Evolutionary conservation across 2,797 vertebrate genomes (phyloP).

Genomic region (Smutsia temminckii): DNA sequence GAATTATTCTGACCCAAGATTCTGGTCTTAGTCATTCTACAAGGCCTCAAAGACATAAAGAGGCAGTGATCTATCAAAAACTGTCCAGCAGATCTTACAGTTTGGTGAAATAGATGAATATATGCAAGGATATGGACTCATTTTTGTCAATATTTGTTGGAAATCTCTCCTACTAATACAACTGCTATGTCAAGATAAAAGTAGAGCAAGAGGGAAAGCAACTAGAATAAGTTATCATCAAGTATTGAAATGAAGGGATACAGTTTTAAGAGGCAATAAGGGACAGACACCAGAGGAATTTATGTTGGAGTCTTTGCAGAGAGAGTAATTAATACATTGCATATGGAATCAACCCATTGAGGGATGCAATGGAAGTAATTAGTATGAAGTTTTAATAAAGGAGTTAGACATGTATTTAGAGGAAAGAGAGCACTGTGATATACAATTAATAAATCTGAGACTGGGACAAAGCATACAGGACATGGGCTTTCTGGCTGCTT

Average conservation of each 20-base stretch:
- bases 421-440: slow-evolving; percentile 75
- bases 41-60: not conserved
- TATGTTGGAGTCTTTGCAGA: slow-evolving; percentile 68
- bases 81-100: not conserved
- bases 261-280: slow-evolving; percentile 76
- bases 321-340: slow-evolving; percentile 80
- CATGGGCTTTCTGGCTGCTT: slow-evolving; percentile 64
- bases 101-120: not conserved
- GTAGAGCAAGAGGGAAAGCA: slow-evolving; percentile 23
- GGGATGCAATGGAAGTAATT: slow-evolving; percentile 80
- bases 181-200: not conserved
- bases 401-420: slow-evolving; percentile 76
- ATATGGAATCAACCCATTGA: slow-evolving; percentile 77
- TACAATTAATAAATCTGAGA: slow-evolving; percentile 77
- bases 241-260: slow-evolving; percentile 51
- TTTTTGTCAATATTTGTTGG: not conserved
- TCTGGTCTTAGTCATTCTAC: not conserved
- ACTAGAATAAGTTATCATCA: slow-evolving; percentile 73
- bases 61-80: not conserved
- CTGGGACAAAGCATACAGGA: slow-evolving; percentile 65
- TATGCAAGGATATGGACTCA: not conserved
- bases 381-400: slow-evolving; percentile 80
- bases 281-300: slow-evolving; percentile 74
- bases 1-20: not conserved
- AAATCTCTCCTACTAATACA: not conserved